A percentile compares a stretch with the other conserved stretches of the same genome.
phyloP scores from a whole-genome alignment of 2,797 vertebrate genomes.

The Gadopsis marmoratus region DNA sequence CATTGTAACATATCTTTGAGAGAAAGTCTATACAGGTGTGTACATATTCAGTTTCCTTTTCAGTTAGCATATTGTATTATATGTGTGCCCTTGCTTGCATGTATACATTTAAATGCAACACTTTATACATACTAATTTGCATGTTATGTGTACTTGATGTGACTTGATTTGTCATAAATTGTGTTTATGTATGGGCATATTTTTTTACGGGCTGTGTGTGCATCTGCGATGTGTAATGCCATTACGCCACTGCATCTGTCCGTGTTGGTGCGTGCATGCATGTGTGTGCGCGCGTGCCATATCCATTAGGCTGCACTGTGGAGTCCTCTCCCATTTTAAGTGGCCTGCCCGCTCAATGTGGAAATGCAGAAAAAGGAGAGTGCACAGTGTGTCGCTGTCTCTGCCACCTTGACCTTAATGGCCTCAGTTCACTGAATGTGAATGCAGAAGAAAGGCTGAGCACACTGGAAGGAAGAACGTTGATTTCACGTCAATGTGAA shows the following conservation, averaged over 20 bases:
- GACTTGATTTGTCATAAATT: conserved; percentile 8
- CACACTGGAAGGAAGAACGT: conserved; percentile 10
- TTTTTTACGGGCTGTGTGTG: neutral
- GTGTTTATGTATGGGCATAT: neutral
- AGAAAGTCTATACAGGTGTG: conserved; percentile 20
- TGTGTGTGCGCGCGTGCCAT: neutral
- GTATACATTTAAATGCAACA: neutral
- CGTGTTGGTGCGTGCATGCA: neutral
- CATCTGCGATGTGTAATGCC: neutral
- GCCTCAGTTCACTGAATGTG: conserved; percentile 44
- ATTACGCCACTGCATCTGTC: neutral
- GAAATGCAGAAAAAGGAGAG: conserved; percentile 57
- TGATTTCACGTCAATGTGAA: conserved; percentile 22
- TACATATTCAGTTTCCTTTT: neutral
- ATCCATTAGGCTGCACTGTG: conserved; percentile 33
- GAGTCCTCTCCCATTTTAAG: conserved; percentile 45
- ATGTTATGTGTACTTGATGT: neutral
- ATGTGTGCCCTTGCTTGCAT: conserved; percentile 9
- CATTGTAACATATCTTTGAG: conserved; percentile 19
- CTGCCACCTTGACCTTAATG: conserved; percentile 53
- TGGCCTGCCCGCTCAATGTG: conserved; percentile 33
- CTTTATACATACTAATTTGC: conserved; percentile 34
- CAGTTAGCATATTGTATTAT: conserved; percentile 14
- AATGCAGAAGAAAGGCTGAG: conserved; percentile 35
- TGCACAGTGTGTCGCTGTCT: conserved; percentile 51